These are phyloP conservation scores for Orthonevra nobilis DNA, from an alignment of 2,888 invertebrate genomes.

Conservation along the genomic window DNA sequence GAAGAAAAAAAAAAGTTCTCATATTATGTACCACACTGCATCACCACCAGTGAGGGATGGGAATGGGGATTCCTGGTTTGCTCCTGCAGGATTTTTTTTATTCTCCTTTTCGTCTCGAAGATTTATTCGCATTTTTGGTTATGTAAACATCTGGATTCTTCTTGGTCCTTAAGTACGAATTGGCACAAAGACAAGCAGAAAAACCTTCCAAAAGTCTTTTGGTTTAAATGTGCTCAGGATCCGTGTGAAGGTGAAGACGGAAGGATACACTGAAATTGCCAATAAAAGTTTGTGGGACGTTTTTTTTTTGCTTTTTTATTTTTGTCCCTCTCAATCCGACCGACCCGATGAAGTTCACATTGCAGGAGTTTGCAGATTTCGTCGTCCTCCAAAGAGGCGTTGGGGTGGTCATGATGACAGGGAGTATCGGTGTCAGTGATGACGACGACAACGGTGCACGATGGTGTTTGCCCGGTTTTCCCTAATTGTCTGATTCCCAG, in stretches of 20 bases:
- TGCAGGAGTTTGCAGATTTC: slow-evolving; percentile 61
- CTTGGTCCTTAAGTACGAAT: slow-evolving; percentile 5
- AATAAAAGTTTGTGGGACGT: too few species aligned
- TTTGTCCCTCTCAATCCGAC: slow-evolving; percentile 4
- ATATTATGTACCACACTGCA: slow-evolving; percentile 38
- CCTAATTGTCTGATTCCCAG: slow-evolving; percentile 66
- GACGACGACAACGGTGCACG: slow-evolving; percentile 43
- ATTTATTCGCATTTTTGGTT: slow-evolving; percentile 36
- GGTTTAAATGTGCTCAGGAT: not conserved
- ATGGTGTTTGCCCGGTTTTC: slow-evolving; percentile 65
- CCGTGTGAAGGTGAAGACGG: not conserved
- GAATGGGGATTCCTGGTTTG: slow-evolving; percentile 7
- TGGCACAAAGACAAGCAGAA: slow-evolving; percentile 1
- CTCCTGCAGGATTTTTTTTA: slow-evolving; percentile 40
- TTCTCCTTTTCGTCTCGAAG: slow-evolving; percentile 6
- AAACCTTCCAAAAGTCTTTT: slow-evolving; percentile 1
- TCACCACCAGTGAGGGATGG: too few species aligned
- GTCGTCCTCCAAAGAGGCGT: slow-evolving; percentile 6
- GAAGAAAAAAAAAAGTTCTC: slow-evolving; percentile 36
- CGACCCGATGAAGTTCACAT: slow-evolving; percentile 20
- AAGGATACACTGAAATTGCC: slow-evolving; percentile 28
- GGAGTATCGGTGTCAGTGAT: slow-evolving; percentile 17
- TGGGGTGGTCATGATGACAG: slow-evolving; percentile 10
- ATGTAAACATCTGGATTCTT: slow-evolving; percentile 43
- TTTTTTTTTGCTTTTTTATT: not conserved